A percentile compares a stretch with the other conserved stretches of the same genome.
These are phyloP conservation scores for Ceratina australensis DNA, from an alignment of 1,140 invertebrate species.

Conservation along the genomic window DNA sequence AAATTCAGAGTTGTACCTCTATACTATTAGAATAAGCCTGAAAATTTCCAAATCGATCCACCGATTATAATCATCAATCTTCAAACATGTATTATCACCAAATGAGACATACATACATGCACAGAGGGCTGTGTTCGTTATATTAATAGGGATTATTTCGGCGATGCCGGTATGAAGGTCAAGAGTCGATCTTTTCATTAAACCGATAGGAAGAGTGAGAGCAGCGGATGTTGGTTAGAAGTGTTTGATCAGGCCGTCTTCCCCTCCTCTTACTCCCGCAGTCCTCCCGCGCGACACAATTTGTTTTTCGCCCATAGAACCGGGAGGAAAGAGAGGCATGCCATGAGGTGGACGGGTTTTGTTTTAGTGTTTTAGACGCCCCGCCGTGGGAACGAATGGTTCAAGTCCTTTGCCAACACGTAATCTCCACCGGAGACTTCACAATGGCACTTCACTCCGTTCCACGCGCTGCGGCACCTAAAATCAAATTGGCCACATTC, in stretches of 20 bases:
- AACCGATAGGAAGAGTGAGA: conserved; percentile 36
- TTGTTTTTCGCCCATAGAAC: conserved; percentile 61
- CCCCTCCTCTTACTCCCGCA: conserved; percentile 45
- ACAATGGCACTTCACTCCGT: conserved; percentile 57
- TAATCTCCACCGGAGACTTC: conserved; percentile 51
- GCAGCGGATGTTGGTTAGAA: conserved; percentile 53
- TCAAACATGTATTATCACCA: too few relatives aligned
- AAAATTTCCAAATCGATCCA: too few relatives aligned
- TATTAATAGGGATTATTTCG: conserved; percentile 32
- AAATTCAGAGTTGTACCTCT: too few relatives aligned
- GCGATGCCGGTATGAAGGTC: conserved; percentile 34
- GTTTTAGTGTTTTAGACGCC: conserved; percentile 74
- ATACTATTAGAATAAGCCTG: too few relatives aligned
- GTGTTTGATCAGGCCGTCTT: conserved; percentile 65
- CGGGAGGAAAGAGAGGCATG: conserved; percentile 16
- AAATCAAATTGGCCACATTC: conserved; percentile 18
- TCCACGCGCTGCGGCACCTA: conserved; percentile 7
- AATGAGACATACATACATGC: not conserved
- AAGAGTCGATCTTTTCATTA: conserved; percentile 49
- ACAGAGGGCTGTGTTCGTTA: not conserved
- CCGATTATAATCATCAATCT: too few relatives aligned
- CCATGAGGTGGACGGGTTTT: conserved; percentile 62
- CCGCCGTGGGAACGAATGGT: conserved; percentile 72
- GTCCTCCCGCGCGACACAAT: conserved; percentile 62
- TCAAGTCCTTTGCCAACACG: conserved; percentile 40